phyloP scores from a whole-genome alignment of 1,140 invertebrate genomes.

The Hermetia illucens region DNA sequence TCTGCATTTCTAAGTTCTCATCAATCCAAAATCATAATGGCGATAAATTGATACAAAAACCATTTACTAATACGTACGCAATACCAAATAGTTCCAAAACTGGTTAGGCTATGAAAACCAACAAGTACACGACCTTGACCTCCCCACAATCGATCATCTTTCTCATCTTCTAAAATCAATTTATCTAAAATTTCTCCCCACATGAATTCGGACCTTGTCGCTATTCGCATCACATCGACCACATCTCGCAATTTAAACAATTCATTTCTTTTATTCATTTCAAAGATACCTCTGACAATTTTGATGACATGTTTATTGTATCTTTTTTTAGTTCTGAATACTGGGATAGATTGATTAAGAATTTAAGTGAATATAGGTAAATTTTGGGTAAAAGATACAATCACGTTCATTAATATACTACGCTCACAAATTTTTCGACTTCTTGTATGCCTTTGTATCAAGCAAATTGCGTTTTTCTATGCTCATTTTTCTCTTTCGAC shows the following conservation, averaged over 20 bases:
- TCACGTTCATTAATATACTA: background rate
- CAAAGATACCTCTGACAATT: background rate
- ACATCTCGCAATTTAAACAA: background rate
- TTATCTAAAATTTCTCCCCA: background rate
- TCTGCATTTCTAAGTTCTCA: no score
- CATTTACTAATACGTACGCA: no score
- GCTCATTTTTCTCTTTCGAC: no score
- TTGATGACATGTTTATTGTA: constrained; percentile 1
- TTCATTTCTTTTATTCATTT: background rate
- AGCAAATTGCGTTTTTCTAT: no score
- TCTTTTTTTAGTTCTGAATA: constrained; percentile 30
- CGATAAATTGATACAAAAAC: background rate
- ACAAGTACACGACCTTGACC: no score
- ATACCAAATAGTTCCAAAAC: no score
- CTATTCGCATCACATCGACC: background rate
- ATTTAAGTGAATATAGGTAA: constrained; percentile 33
- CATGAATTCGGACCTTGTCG: background rate
- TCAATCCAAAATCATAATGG: background rate
- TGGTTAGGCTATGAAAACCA: no score
- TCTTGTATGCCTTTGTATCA: no score
- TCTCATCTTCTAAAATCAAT: background rate
- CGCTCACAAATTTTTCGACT: no score
- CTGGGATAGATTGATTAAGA: constrained; percentile 34
- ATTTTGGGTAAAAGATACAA: background rate
- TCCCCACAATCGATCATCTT: no score